A percentile compares a stretch with the other conserved stretches of the same genome.
Conservation (phyloP, 1,140 invertebrate genomes). For the Tyrophagus putrescentiae region DNA sequence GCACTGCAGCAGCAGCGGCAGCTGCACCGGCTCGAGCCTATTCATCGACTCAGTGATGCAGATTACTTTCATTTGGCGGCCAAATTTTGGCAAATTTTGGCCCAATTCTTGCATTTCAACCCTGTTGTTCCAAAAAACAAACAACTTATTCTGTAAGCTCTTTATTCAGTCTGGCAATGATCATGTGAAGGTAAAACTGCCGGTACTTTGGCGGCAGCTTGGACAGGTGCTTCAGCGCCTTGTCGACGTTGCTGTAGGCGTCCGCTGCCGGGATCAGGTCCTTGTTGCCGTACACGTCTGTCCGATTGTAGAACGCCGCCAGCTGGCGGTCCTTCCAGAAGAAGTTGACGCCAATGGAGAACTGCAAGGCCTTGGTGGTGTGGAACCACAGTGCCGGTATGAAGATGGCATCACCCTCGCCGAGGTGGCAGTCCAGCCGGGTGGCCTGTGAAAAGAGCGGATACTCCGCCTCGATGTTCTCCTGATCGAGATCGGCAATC, state of each 20-base stretch:
- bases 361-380: conserved; percentile 39
- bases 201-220: conserved; percentile 39
- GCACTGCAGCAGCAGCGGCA: no score
- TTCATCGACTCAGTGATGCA: no score
- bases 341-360: conserved; percentile 43
- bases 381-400: conserved; percentile 50
- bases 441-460: conserved; percentile 37
- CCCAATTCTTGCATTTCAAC: no score
- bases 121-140: no score
- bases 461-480: conserved; percentile 33
- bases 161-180: conserved; percentile 6
- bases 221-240: conserved; percentile 37
- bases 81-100: no score
- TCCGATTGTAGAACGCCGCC: conserved; percentile 38
- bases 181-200: conserved; percentile 36
- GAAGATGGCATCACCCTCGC: conserved; percentile 43
- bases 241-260: conserved; percentile 38
- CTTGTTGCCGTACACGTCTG: conserved; percentile 45
- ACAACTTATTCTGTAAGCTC: no score
- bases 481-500: conserved; percentile 42
- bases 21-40: no score
- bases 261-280: conserved; percentile 38
- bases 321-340: conserved; percentile 38
- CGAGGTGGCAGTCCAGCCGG: conserved; percentile 37
- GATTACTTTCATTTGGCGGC: no score